Evolutionary conservation across 2,797 vertebrate genomes (phyloP).

Genomic region (Chrosomus eos): DNA sequence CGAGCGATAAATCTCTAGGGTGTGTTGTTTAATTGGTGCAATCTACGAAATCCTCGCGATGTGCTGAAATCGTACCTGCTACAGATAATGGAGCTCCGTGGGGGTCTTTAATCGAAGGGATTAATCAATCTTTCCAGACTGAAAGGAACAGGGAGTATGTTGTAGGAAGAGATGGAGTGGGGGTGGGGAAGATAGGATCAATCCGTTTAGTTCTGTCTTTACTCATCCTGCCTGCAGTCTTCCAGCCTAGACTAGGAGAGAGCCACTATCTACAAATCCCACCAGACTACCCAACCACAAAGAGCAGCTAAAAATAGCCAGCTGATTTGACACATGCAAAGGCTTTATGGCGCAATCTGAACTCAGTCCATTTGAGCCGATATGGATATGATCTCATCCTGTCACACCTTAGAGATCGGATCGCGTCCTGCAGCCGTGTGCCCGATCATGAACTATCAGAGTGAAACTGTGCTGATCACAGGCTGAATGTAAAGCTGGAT

Average conservation of each 20-base stretch:
- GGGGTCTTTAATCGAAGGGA: conserved; percentile 55
- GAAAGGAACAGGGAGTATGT: conserved; percentile 27
- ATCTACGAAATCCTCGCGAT: conserved; percentile 44
- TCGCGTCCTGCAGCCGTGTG: background rate
- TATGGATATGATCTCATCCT: conserved; percentile 32
- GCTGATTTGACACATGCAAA: conserved; percentile 27
- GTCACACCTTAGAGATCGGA: conserved; percentile 20
- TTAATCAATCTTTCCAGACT: conserved; percentile 55
- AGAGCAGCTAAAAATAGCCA: conserved; percentile 41
- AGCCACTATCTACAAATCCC: conserved; percentile 55
- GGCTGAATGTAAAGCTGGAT: background rate
- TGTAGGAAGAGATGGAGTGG: conserved; percentile 38
- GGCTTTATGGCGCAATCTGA: conserved; percentile 26
- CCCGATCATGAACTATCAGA: background rate
- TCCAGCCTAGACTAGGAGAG: conserved; percentile 36
- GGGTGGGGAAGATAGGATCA: conserved; percentile 53
- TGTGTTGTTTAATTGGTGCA: conserved; percentile 47
- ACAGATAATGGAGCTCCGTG: conserved; percentile 41
- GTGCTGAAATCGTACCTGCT: conserved; percentile 40
- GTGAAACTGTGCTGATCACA: conserved; percentile 1
- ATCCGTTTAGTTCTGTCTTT: conserved; percentile 57
- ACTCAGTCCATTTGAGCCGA: conserved; percentile 28
- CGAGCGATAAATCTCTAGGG: conserved; percentile 50
- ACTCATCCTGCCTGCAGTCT: conserved; percentile 55
- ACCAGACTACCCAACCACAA: conserved; percentile 36